Percentiles rank a stretch among this genome's conserved stretches.
Conservation (phyloP, 2,888 invertebrate species). For the Ecdyonurus torrentis region DNA sequence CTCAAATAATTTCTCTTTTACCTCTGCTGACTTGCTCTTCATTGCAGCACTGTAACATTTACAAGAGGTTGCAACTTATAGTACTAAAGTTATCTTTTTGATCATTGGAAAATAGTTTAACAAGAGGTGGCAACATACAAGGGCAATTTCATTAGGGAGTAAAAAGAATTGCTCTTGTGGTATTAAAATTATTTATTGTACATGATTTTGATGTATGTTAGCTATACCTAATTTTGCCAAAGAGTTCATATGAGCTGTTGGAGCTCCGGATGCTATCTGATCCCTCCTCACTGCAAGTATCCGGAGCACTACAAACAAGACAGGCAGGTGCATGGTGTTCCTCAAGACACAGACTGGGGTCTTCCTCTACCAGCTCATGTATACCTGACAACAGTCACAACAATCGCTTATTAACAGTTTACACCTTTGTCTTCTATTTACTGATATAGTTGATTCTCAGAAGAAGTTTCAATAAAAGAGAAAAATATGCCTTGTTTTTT, state of each 20-base stretch:
- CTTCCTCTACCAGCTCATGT: slow-evolving; percentile 67
- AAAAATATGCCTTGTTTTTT: too few species aligned
- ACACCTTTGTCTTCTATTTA: too few species aligned
- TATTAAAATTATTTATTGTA: neutral
- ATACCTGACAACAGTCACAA: too few species aligned
- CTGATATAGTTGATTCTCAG: too few species aligned
- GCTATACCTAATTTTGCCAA: slow-evolving; percentile 54
- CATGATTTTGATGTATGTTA: too few species aligned
- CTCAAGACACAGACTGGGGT: slow-evolving; percentile 61
- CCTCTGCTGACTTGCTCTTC: slow-evolving; percentile 79
- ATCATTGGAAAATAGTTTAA: too few species aligned
- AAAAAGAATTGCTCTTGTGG: neutral
- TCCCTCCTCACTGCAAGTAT: slow-evolving; percentile 20
- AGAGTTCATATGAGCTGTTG: slow-evolving; percentile 36
- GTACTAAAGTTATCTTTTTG: too few species aligned
- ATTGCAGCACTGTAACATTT: slow-evolving; percentile 45
- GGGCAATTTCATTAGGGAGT: too few species aligned
- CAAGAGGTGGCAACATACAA: too few species aligned
- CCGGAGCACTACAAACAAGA: slow-evolving; percentile 57
- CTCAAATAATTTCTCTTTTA: slow-evolving; percentile 80
- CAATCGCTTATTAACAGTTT: too few species aligned
- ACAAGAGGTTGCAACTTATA: too few species aligned
- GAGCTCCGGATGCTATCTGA: slow-evolving; percentile 22
- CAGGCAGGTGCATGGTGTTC: slow-evolving; percentile 71
- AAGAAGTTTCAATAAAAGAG: too few species aligned